A percentile compares a stretch with the other conserved stretches of the same genome.
phyloP scores from a whole-genome alignment of 2,113 vertebrate species.

The Rhombomys opimus region DNA sequence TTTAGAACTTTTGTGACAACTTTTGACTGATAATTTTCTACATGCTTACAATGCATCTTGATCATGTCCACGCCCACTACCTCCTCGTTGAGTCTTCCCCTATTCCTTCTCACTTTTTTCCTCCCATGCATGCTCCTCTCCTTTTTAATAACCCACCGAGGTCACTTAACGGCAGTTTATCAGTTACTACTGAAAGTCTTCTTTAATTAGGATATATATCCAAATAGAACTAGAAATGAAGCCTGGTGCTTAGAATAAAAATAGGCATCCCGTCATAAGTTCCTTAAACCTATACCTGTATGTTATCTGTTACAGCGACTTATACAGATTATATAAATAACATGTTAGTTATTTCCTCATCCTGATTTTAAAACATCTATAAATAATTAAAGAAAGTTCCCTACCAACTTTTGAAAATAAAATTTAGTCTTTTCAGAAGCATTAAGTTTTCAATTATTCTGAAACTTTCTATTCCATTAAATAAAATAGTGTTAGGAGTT shows the following conservation, averaged over 20 bases:
- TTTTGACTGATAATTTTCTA: not conserved
- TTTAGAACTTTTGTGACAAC: not conserved
- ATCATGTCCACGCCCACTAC: not conserved
- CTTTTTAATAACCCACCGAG: not conserved
- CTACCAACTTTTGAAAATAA: slow-evolving; percentile 8
- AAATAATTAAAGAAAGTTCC: slow-evolving; percentile 6
- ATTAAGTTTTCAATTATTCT: slow-evolving; percentile 11
- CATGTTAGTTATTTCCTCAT: slow-evolving; percentile 25
- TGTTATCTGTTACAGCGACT: not conserved
- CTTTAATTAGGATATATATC: slow-evolving; percentile 3
- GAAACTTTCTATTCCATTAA: not conserved
- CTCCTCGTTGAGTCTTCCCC: not conserved
- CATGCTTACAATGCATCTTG: not conserved
- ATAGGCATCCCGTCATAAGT: not conserved
- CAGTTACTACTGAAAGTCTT: slow-evolving; percentile 30
- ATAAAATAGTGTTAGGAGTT: slow-evolving; percentile 16
- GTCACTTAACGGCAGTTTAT: not conserved
- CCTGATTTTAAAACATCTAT: not conserved
- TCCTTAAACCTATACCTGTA: not conserved
- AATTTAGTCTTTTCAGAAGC: not conserved
- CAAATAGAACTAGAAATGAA: slow-evolving; percentile 18
- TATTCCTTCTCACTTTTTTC: too few relatives aligned
- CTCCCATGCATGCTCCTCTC: too few relatives aligned
- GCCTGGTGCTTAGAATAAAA: not conserved
- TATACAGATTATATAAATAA: not conserved